Percentiles rank a stretch among this genome's conserved stretches.
Evolutionary conservation across 1,140 invertebrate species (phyloP).

Genomic region (Centruroides sculpturatus): DNA sequence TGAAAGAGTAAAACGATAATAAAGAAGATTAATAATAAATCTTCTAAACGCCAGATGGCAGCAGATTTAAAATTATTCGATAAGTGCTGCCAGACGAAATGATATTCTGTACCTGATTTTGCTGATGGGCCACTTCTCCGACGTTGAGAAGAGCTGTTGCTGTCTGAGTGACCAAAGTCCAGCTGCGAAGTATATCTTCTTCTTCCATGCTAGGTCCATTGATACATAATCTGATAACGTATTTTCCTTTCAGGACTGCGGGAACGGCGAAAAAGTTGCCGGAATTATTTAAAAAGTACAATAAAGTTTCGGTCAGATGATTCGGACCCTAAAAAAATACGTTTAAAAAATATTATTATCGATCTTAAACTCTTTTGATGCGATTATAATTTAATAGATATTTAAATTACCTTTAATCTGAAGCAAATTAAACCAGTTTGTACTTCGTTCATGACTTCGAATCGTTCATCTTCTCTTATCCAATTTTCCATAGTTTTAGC

Average conservation of each 20-base stretch:
- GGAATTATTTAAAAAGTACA: conserved; percentile 88
- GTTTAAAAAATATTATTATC: too few species aligned
- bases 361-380: too few species aligned
- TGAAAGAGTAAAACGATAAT: too few species aligned
- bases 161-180: conserved; percentile 73
- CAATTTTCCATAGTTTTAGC: conserved; percentile 84
- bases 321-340: conserved; percentile 51
- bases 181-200: conserved; percentile 76
- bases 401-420: conserved; percentile 48
- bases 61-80: too few species aligned
- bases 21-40: too few species aligned
- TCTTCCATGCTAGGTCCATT: conserved; percentile 77
- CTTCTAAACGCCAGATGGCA: too few species aligned
- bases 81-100: too few species aligned
- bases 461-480: conserved; percentile 69
- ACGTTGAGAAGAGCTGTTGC: conserved; percentile 59
- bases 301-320: conserved; percentile 80
- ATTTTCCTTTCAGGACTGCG: conserved; percentile 73
- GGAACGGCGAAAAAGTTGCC: conserved; percentile 96
- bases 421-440: conserved; percentile 44
- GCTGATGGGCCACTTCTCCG: not conserved
- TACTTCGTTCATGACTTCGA: conserved; percentile 90
- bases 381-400: too few species aligned
- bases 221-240: conserved; percentile 84
- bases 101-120: too few species aligned